Percentiles rank a stretch among this genome's conserved stretches.
Conservation (phyloP, 2,797 vertebrate species). For the Fistularia tabacaria region DNA sequence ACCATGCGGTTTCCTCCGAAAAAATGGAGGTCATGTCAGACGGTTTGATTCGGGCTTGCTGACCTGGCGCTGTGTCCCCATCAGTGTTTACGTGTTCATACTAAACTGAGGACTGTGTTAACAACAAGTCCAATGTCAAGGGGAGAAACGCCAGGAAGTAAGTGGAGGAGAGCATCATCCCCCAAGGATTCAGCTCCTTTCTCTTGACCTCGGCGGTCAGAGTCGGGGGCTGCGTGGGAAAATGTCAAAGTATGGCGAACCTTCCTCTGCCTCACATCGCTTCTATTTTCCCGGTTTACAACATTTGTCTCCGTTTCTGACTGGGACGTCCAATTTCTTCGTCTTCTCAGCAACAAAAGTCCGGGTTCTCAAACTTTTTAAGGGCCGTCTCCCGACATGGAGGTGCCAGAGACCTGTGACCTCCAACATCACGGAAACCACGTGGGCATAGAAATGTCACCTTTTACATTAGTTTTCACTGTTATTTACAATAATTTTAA, state of each 20-base stretch:
- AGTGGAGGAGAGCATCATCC: slow-evolving; percentile 35
- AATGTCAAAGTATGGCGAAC: slow-evolving; percentile 16
- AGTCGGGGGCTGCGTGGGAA: slow-evolving; percentile 57
- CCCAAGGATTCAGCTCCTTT: slow-evolving; percentile 41
- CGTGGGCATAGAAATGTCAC: too few relatives aligned
- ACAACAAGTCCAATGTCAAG: slow-evolving; percentile 49
- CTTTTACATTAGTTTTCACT: too few relatives aligned
- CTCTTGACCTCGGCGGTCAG: slow-evolving; percentile 31
- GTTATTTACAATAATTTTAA: too few relatives aligned
- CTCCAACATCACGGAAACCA: too few relatives aligned
- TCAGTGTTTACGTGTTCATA: slow-evolving; percentile 39
- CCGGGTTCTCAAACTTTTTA: too few relatives aligned
- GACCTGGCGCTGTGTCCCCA: slow-evolving; percentile 8
- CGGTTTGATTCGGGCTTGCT: slow-evolving; percentile 22
- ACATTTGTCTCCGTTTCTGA: too few relatives aligned
- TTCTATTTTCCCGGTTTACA: too few relatives aligned
- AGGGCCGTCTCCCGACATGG: too few relatives aligned
- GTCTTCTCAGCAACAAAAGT: too few relatives aligned
- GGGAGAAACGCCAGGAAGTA: slow-evolving; percentile 31
- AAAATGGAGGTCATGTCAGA: slow-evolving; percentile 6
- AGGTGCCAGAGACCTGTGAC: too few relatives aligned
- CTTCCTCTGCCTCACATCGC: too few relatives aligned
- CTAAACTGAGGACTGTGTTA: slow-evolving; percentile 35
- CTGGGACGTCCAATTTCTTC: too few relatives aligned
- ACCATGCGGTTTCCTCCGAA: background rate